Evolutionary conservation across 2,797 vertebrate species (phyloP).

Genomic region (Sitta carolinensis): DNA sequence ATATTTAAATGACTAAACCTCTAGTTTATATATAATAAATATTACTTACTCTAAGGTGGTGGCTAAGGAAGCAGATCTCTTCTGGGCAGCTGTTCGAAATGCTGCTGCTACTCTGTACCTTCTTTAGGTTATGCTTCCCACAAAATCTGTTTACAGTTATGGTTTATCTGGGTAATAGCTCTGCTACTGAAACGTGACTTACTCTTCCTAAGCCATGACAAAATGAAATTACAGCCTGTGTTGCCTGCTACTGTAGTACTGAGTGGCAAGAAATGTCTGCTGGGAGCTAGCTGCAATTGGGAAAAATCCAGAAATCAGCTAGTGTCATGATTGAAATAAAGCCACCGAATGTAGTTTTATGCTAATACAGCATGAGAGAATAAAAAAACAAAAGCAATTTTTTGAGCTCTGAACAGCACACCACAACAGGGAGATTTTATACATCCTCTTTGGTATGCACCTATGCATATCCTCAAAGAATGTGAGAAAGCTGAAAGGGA

Average conservation of each 20-base stretch:
- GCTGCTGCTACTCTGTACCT: neutral
- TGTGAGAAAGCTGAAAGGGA: neutral
- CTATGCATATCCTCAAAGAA: neutral
- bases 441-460: neutral
- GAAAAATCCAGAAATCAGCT: neutral
- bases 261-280: neutral
- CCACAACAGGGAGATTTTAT: neutral
- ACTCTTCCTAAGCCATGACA: conserved; percentile 3
- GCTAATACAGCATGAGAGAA: neutral
- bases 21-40: neutral
- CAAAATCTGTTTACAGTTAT: neutral
- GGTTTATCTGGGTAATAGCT: conserved; percentile 27
- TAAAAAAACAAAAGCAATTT: neutral
- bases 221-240: neutral
- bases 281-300: neutral
- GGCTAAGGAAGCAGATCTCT: neutral
- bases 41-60: neutral
- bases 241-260: neutral
- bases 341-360: neutral
- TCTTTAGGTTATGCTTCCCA: neutral
- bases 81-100: neutral
- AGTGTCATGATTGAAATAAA: neutral
- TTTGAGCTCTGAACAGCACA: neutral
- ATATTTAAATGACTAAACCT: neutral
- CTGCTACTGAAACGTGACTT: neutral